phyloP scores from a whole-genome alignment of 2,888 invertebrate species.

The Flexamia atlantica region DNA sequence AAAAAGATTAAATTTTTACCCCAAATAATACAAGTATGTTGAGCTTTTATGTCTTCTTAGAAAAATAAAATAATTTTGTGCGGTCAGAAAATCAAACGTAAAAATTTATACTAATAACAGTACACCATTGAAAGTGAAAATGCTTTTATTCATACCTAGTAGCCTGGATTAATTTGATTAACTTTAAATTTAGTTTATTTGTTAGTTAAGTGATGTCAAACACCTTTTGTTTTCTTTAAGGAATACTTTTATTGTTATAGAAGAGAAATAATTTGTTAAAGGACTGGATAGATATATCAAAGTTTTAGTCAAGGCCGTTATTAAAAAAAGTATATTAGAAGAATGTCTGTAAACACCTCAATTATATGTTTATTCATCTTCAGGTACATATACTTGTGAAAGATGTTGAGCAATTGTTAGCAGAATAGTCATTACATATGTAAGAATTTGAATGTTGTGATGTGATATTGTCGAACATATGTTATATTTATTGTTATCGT shows the following conservation, averaged over 20 bases:
- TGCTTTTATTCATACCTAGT: too few relatives aligned
- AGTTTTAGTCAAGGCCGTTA: too few relatives aligned
- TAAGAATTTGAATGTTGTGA: constrained; percentile 11
- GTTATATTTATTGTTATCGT: constrained; percentile 26
- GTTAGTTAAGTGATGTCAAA: constrained; percentile 62
- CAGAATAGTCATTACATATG: neutral
- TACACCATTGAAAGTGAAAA: too few relatives aligned
- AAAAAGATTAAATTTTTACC: neutral
- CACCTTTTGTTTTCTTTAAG: constrained; percentile 20
- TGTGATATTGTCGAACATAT: constrained; percentile 9
- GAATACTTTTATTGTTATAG: neutral
- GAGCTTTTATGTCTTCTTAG: too few relatives aligned
- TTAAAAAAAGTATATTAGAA: too few relatives aligned
- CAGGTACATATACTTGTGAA: neutral
- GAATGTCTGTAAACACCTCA: neutral
- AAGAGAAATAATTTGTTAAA: constrained; percentile 15
- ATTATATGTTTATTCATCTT: neutral
- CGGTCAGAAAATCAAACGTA: too few relatives aligned
- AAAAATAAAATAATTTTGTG: too few relatives aligned
- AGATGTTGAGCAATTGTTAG: constrained; percentile 23
- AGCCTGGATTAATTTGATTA: too few relatives aligned
- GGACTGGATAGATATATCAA: neutral
- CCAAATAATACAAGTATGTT: neutral
- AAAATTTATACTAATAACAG: too few relatives aligned
- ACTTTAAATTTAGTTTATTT: neutral